Conservation (phyloP, 2,797 vertebrate species). For the Cynodonichthys magdalenae region DNA sequence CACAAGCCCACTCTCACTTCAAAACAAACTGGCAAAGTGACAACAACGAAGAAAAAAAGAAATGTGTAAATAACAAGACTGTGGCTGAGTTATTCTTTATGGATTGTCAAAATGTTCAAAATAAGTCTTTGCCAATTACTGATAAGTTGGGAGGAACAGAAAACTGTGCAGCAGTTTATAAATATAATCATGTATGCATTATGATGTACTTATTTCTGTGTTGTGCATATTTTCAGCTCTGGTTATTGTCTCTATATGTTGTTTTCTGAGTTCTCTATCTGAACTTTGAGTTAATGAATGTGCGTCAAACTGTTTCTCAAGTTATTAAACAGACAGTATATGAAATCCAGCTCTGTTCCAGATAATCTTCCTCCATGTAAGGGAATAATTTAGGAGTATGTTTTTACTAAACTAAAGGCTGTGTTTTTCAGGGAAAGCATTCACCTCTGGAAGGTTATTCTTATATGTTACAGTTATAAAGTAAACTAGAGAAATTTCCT, state of each 20-base stretch:
- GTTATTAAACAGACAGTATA: too few species aligned
- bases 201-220: slow-evolving; percentile 12
- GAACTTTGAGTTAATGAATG: slow-evolving; percentile 10
- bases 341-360: too few species aligned
- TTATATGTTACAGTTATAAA: too few species aligned
- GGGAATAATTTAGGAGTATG: too few species aligned
- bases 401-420: too few species aligned
- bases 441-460: too few species aligned
- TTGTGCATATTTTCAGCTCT: slow-evolving; percentile 12
- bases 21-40: slow-evolving; percentile 44
- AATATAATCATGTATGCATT: slow-evolving; percentile 26
- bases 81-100: slow-evolving; percentile 37
- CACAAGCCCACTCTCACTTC: slow-evolving; percentile 24
- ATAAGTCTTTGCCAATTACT: slow-evolving; percentile 28
- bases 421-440: too few species aligned
- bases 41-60: slow-evolving; percentile 39
- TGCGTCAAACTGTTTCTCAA: too few species aligned
- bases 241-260: slow-evolving; percentile 14
- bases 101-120: slow-evolving; percentile 50
- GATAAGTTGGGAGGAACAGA: slow-evolving; percentile 24
- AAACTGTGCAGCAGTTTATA: not conserved
- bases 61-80: slow-evolving; percentile 43
- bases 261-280: slow-evolving; percentile 9
- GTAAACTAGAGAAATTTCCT: too few species aligned
- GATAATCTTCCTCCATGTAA: too few species aligned